Evolutionary conservation across 2,888 invertebrate genomes (phyloP), one percentile per base, ranked within the genome.

Genomic region (Cylindroiulus punctatus): DNA sequence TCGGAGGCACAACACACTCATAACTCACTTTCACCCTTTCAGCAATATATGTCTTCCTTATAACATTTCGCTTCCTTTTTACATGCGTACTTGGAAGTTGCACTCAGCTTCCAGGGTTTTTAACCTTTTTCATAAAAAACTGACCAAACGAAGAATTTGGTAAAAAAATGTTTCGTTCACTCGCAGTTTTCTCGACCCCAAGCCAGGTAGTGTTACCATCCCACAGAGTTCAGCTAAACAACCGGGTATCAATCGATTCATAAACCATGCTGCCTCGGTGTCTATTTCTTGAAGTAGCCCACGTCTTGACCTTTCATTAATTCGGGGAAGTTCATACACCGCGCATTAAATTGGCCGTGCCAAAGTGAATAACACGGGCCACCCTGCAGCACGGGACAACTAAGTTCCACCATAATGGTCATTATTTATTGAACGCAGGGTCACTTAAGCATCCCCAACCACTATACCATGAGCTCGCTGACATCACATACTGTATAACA

Each of bases 241-340:
- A 26, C 26, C 26, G 65, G 65, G 26, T 65, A 65, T 65, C 65
- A 65, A 65, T 65, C 26, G 65, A 26, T 65, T 65, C 65, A 65
- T 65, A 65, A 65, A 65, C 65, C 12, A 65, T 26, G 26, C 22
- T 8, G 26, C 65, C 26, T 65, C 65, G 12, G 65, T 65, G 65
- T 26, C 22, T 26, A 26, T 65, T 65, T 65, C 65, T 26, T 26
- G 1, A 65, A 65, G 65, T 65, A 65, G 65, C 65, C 65, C 65
- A 65, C 65, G 65, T 65, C 65, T 65, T 65, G 65, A 65, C 65
- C 65, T 65, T 65, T 65, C 65, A 65, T 65, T 65, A 65, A 65
- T 65, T 26, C 65, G 65, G 22, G 65, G 65, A 26, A 26, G 65
- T 26, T 65, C 26, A 12, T 65, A 65, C 26, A 65, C 65, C 12